phyloP scores from a whole-genome alignment of 2,113 vertebrate species.

The Nycticryphes semicollaris region DNA sequence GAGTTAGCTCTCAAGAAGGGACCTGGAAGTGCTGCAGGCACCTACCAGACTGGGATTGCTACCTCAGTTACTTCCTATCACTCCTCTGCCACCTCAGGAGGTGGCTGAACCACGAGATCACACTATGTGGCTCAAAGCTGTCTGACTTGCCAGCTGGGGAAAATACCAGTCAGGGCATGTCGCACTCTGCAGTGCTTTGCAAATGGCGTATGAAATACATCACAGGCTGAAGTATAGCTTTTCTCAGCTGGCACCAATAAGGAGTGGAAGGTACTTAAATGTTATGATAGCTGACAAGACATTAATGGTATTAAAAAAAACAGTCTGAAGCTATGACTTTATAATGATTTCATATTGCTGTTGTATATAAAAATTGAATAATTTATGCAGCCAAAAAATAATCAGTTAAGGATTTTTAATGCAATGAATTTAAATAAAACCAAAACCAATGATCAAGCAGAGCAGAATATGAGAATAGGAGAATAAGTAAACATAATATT shows the following conservation, averaged over 20 bases:
- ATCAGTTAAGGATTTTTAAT: background rate
- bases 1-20: background rate
- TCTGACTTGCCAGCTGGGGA: background rate
- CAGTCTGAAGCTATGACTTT: background rate
- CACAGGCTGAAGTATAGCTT: background rate
- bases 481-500: background rate
- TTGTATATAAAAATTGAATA: background rate
- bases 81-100: background rate
- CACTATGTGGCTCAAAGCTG: background rate
- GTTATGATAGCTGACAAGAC: background rate
- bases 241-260: background rate
- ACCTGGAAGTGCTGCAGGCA: background rate
- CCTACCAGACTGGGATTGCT: rapidly evolving
- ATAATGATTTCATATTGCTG: background rate
- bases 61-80: no score
- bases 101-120: background rate
- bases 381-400: background rate
- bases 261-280: background rate
- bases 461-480: background rate
- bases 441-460: background rate
- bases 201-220: background rate
- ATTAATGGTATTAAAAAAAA: background rate
- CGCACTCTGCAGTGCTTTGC: background rate
- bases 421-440: background rate
- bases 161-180: no score